These are phyloP conservation scores for Carduelis carduelis DNA, from an alignment of 2,797 vertebrate genomes.

Conservation along the genomic window DNA sequence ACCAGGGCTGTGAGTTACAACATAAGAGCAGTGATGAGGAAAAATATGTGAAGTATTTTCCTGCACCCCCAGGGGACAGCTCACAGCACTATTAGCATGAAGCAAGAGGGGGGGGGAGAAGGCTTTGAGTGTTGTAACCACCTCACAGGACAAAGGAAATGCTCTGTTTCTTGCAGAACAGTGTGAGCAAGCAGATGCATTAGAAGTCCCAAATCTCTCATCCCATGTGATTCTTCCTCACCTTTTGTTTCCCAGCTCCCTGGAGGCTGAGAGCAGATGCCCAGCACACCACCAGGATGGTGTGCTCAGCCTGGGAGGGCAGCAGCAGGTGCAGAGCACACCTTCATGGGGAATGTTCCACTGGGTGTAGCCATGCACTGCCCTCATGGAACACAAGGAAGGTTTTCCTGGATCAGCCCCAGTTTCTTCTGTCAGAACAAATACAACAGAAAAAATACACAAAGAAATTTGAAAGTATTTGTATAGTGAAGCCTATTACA, in stretches of 20 bases:
- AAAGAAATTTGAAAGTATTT: not conserved
- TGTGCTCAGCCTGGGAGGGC: not conserved
- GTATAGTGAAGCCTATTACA: not conserved
- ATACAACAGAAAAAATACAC: no score
- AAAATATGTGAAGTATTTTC: constrained; percentile 49
- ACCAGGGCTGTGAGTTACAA: not conserved
- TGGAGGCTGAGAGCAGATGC: not conserved
- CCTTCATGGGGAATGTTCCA: not conserved
- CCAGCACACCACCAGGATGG: fast-evolving
- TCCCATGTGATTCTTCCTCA: not conserved
- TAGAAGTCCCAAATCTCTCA: not conserved
- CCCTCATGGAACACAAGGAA: fast-evolving
- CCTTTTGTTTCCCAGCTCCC: not conserved
- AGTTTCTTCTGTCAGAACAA: not conserved
- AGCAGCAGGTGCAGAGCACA: not conserved
- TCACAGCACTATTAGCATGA: not conserved
- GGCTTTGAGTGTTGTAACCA: not conserved
- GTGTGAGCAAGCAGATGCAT: not conserved
- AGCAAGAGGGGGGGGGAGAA: not conserved
- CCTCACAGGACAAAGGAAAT: not conserved
- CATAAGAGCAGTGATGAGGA: not conserved
- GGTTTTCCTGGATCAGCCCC: not conserved
- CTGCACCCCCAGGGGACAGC: constrained; percentile 1
- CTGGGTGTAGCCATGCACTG: not conserved
- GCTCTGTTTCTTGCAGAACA: not conserved